Evolutionary conservation across 2,797 vertebrate species (phyloP), one percentile per base, ranked within the genome.

Genomic region (Knipowitschia caucasica): DNA sequence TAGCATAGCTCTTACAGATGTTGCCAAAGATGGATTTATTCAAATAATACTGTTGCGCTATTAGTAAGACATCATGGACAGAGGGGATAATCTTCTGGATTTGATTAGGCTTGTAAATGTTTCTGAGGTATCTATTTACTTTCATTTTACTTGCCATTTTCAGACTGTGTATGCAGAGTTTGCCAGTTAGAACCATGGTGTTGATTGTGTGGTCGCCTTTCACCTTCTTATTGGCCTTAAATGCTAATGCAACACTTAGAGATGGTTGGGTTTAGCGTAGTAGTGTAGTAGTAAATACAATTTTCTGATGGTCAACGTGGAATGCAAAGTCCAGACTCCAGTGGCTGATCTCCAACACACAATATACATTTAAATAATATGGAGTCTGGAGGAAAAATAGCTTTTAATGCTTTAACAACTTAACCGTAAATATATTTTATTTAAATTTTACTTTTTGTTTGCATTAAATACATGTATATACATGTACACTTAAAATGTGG

Each of bases 41-140:
- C 75, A 83, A 84, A 86, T 89, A 90, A 91, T 91, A 87, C n/a
- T n/a, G n/a, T n/a, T n/a, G n/a, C n/a, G n/a, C n/a, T n/a, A n/a
- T n/a, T n/a, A n/a, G n/a, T n/a, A 77, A 77, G 78, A 78, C 74
- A 71, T 65, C 76, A 77, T 84, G 82, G 69, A 85, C 56, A 56
- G 73, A 67, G 23, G 44, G 30, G 64, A 56, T 61, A 52, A 67
- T 10, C 59, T 50, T 88, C 89, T 92, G 90, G 89, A 87, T 74
- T 82, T 87, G 86, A 91, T 91, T 91, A 90, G 64, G 62, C 61
- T 71, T 77, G 75, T 80, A 83, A 89, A 87, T 67, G 77, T 76
- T 87, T 88, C 71, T 44, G 75, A 87, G 81, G 80, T 75, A 78
- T 71, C 73, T 86, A 84, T 89, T 89, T 86, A 88, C 82, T 85